Base-by-base conservation (phyloP, 2,888 invertebrate genomes). In the Melinaea marsaeus region DNA sequence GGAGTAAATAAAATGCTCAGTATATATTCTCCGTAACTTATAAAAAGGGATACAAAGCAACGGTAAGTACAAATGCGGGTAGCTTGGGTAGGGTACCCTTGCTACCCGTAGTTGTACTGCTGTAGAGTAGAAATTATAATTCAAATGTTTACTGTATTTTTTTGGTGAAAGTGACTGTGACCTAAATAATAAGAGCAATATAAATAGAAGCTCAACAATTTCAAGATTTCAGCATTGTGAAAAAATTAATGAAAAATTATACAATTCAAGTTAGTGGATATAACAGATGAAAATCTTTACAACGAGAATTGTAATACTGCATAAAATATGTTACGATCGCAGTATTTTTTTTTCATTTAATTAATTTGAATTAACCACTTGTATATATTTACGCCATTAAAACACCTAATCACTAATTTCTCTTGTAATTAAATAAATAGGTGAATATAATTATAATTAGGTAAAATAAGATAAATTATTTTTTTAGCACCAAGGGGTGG, bases 401-500 rank as follows among this genome's bases (percentile, higher is more conserved):
- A 22, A 22, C 22, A 22, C 22, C 22, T 22, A 22, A 22, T 22
- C 22, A 22, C 22, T 22, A 22, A 22, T 22, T 22, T 22, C 22
- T 22, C 22, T 22, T 22, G 22, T 22, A 22, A 22, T 22, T 22
- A 22, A 22, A 22, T 22, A 22, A 22, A 11, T 42, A 42, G 7
- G 2, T 42, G 9, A 42, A 42, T 9, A 42, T 11, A 6, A 42
- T 9, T 42, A 9, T 3, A 42, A 42, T 42, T 42, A 9, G 9
- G 7, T 42, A 42, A 42, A 42, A 13, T 48, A 13, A 13, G 32
- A 51, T 32, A n/a, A 46, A 32, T 51, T 51, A 32, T 35, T 62
- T 46, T 56, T 35, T 48, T 79, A 95, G 95, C 95, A 65, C 96
- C 96, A 4, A 94, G 94, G 72, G 94, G 94, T 5, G 92, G 95